Evolutionary conservation across 2,888 invertebrate genomes (phyloP).

Genomic region (Drosophila maculinotata): DNA sequence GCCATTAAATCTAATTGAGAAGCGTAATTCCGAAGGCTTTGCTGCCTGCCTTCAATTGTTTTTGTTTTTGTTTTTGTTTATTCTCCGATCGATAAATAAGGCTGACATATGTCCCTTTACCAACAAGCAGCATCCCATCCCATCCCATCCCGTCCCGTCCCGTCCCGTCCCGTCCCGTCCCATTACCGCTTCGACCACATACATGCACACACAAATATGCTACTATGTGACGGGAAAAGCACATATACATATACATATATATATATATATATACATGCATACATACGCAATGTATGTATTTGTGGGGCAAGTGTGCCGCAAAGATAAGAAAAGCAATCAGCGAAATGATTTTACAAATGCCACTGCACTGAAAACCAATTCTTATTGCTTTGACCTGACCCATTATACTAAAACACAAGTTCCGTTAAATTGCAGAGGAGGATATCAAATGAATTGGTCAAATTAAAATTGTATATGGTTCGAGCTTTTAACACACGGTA

Average conservation of each 20-base stretch:
- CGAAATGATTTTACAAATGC: conserved; percentile 30
- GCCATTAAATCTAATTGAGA: conserved; percentile 76
- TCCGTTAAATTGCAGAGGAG: neutral
- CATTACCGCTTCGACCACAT: conserved; percentile 25
- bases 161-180: too few species aligned
- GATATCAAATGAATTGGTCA: neutral
- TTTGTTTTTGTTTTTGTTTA: conserved; percentile 61
- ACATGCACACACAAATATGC: conserved; percentile 7
- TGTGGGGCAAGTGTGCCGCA: conserved; percentile 24
- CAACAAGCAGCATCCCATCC: conserved; percentile 26
- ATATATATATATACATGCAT: conserved; percentile 2
- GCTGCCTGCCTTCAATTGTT: conserved; percentile 46
- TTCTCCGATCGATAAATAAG: conserved; percentile 58
- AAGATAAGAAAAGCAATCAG: conserved; percentile 49
- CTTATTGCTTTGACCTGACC: too few species aligned
- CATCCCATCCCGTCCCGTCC: too few species aligned
- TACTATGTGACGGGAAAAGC: neutral
- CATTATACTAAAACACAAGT: too few species aligned
- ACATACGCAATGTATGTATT: conserved; percentile 1
- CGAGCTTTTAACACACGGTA: too few species aligned
- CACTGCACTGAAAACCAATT: neutral
- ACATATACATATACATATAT: conserved; percentile 4
- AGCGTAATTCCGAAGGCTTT: conserved; percentile 45
- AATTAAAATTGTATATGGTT: too few species aligned
- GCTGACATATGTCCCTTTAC: conserved; percentile 66